A percentile compares a stretch with the other conserved stretches of the same genome.
phyloP scores from a whole-genome alignment of 2,797 vertebrate species.

The Gymnodraco acuticeps region DNA sequence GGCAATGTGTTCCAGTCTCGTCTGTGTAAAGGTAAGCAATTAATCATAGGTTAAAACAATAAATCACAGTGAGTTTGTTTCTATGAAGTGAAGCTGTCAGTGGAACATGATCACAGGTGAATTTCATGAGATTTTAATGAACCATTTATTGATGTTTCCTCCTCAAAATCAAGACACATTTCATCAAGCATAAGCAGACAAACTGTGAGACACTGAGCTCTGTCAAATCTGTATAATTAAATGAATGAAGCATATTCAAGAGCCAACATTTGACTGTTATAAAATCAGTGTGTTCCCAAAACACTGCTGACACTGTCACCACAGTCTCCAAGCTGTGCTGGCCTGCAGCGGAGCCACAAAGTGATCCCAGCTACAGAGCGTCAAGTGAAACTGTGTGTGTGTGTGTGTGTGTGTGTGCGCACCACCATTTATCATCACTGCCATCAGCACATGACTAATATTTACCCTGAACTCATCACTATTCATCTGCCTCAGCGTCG shows the following conservation, averaged over 20 bases:
- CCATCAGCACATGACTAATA: constrained; percentile 68
- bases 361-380: constrained; percentile 46
- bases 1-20: background rate
- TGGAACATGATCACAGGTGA: constrained; percentile 27
- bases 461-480: constrained; percentile 78
- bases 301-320: constrained; percentile 54
- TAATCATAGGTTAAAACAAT: constrained; percentile 20
- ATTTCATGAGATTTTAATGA: constrained; percentile 34
- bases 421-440: constrained; percentile 51
- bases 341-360: constrained; percentile 51
- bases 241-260: constrained; percentile 1
- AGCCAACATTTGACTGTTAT: background rate
- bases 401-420: constrained; percentile 21
- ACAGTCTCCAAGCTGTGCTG: constrained; percentile 51
- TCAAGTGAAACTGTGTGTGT: constrained; percentile 27
- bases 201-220: background rate
- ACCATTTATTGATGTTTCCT: background rate
- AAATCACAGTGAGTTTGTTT: background rate
- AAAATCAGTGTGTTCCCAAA: constrained; percentile 16
- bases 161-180: background rate
- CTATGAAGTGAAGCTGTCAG: constrained; percentile 11
- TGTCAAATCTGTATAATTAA: background rate
- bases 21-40: constrained; percentile 7
- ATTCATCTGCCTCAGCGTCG: constrained; percentile 66
- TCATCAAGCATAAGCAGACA: background rate